These are phyloP conservation scores for Luperina testacea DNA, from an alignment of 2,888 invertebrate species.

Conservation along the genomic window DNA sequence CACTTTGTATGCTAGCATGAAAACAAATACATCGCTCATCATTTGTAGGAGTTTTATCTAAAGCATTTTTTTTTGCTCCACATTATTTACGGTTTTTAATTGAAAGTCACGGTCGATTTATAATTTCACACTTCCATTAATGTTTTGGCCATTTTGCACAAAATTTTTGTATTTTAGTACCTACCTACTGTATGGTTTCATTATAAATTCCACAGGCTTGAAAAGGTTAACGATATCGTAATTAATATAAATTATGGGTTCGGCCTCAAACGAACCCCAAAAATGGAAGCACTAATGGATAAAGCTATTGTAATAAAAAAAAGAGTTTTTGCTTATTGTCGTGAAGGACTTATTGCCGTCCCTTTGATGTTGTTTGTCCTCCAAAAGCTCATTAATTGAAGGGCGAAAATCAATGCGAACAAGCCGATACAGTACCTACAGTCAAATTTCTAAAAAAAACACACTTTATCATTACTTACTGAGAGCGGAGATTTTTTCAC, in stretches of 20 bases:
- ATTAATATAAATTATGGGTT: constrained; percentile 33
- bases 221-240: constrained; percentile 28
- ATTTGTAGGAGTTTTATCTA: background rate
- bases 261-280: background rate
- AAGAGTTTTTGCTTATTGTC: constrained; percentile 19
- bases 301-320: constrained; percentile 9
- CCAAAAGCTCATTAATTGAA: constrained; percentile 57
- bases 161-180: background rate
- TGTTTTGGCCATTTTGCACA: background rate
- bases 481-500: constrained; percentile 37
- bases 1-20: background rate
- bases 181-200: background rate
- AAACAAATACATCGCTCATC: background rate
- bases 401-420: constrained; percentile 22
- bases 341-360: constrained; percentile 30
- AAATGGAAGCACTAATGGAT: constrained; percentile 5
- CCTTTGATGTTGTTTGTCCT: constrained; percentile 41
- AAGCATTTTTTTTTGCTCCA: background rate
- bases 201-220: constrained; percentile 7
- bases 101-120: background rate
- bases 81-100: constrained; percentile 13
- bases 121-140: background rate
- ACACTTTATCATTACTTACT: constrained; percentile 32
- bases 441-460: constrained; percentile 49
- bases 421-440: constrained; percentile 30